Evolutionary conservation across 2,888 invertebrate species (phyloP), one percentile per base, ranked within the genome.

Genomic region (Noctua pronuba): DNA sequence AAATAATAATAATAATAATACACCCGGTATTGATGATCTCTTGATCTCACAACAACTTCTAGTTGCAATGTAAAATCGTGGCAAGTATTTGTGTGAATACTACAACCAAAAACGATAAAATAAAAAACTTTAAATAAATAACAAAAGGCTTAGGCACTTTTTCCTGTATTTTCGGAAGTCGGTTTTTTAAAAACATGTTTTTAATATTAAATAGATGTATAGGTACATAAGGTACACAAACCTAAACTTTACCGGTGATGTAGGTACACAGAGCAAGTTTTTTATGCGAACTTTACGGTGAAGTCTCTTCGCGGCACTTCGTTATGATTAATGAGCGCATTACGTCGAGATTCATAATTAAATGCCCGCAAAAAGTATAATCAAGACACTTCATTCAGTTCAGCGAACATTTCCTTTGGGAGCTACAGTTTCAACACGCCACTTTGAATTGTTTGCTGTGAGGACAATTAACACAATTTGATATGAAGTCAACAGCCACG

Each of bases 301-400:
- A 80, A 76, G 84, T 66, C 80, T 75, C 82, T 80, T 82, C 79
- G 84, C 73, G 79, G 77, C 80, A 85, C 87, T 85, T 88, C 83
- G 77, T 88, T 89, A 90, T 93, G 92, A 92, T 92, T 89, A 91
- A 92, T 90, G 92, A 89, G 86, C 85, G 84, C 90, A 91, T 92
- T 92, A 92, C 86, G 90, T 86, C 77, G 88, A 90, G 90, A 90
- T 91, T 91, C 90, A 91, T 92, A 91, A 93, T 93, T 92, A 92
- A 92, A 92, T 90, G 88, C 79, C 89, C 84, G 89, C 90, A 87
- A 87, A 92, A 92, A 92, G 88, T 91, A 91, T 91, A 90, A 92
- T 89, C 90, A 90, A 91, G 91, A 90, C 89, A 90, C 88, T 92
- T 91, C 90, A 90, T 92, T 91, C 87, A 88, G 86, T 83, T 85